Percentiles rank a stretch among this genome's conserved stretches.
Conservation (phyloP, 2,888 invertebrate genomes). For the Cheilosia soror region DNA sequence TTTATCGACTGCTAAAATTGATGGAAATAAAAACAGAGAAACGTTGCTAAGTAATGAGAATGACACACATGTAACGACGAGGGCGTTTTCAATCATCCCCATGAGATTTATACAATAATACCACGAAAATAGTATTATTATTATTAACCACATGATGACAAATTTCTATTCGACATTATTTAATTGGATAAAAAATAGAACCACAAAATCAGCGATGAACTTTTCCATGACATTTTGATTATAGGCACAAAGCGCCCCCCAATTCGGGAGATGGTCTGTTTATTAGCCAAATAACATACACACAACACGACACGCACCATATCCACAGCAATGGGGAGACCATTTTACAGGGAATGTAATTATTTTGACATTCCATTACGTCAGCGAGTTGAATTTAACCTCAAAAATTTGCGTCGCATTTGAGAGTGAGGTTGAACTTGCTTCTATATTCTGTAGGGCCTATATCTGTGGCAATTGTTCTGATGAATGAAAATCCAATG, state of each 20-base stretch:
- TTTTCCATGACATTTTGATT: conserved; percentile 49
- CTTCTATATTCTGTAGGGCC: background rate
- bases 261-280: background rate
- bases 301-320: background rate
- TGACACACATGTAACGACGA: background rate
- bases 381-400: conserved; percentile 36
- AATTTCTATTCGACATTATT: conserved; percentile 31
- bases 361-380: conserved; percentile 43
- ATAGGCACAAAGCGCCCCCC: background rate
- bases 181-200: conserved; percentile 34
- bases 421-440: conserved; percentile 35
- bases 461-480: background rate
- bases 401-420: conserved; percentile 29
- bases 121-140: conserved; percentile 36
- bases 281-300: too few species aligned
- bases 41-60: background rate
- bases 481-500: conserved; percentile 18
- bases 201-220: conserved; percentile 48
- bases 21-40: background rate
- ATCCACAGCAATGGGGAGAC: conserved; percentile 5
- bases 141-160: conserved; percentile 59
- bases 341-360: background rate
- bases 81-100: conserved; percentile 23
- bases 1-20: background rate
- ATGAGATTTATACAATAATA: conserved; percentile 48